These are phyloP conservation scores for Mirza zaza DNA, from an alignment of 2,113 vertebrate species.

Conservation along the genomic window DNA sequence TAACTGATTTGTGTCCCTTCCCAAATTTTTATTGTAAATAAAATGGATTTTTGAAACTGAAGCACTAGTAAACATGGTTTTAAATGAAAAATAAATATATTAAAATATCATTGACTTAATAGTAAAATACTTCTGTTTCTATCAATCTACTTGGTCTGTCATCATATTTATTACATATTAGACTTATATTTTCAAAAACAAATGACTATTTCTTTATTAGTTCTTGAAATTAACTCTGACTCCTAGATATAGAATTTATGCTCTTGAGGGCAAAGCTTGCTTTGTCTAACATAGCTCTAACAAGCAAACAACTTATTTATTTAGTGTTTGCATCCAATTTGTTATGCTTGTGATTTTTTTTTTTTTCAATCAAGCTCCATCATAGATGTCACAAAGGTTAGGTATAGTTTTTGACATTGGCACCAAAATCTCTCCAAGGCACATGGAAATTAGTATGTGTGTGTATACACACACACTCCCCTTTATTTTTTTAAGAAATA, in stretches of 20 bases:
- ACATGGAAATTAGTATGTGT: not conserved
- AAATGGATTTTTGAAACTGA: not conserved
- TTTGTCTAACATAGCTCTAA: not conserved
- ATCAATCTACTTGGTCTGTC: not conserved
- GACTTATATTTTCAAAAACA: not conserved
- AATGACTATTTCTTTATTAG: not conserved
- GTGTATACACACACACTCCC: not conserved
- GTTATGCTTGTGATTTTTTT: not conserved
- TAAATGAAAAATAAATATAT: slow-evolving; percentile 3
- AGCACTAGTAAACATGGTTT: not conserved
- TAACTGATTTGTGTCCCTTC: not conserved
- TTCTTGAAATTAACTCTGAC: not conserved
- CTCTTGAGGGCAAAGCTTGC: not conserved
- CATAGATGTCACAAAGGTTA: not conserved
- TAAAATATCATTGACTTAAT: not conserved
- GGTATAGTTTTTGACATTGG: not conserved
- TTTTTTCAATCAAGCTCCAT: not conserved
- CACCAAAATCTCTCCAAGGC: not conserved
- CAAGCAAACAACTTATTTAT: not conserved
- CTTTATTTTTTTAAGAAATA: slow-evolving; percentile 7
- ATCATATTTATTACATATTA: not conserved
- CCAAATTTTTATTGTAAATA: not conserved
- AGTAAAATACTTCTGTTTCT: not conserved
- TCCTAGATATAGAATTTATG: not conserved
- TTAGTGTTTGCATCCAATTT: not conserved